These are phyloP conservation scores for Campoplex capitator DNA, from an alignment of 2,888 invertebrate genomes.

Conservation along the genomic window DNA sequence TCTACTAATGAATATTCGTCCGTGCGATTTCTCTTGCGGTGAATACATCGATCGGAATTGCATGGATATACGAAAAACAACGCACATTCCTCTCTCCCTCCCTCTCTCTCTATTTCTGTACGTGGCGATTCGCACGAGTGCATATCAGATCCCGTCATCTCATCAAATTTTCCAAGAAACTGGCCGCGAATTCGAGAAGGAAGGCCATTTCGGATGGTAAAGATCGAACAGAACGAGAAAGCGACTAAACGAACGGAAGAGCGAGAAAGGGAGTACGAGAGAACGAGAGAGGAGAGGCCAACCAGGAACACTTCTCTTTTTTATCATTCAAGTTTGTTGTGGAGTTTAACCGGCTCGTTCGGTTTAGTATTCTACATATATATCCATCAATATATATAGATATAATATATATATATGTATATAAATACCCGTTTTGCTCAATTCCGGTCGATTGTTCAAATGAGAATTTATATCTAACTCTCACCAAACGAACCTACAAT, in stretches of 20 bases:
- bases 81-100: slow-evolving; percentile 64
- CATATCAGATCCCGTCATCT: slow-evolving; percentile 70
- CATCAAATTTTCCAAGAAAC: slow-evolving; percentile 72
- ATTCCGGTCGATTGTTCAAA: slow-evolving; percentile 17
- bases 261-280: not conserved
- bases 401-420: not conserved
- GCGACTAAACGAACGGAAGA: slow-evolving; percentile 8
- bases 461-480: slow-evolving; percentile 57
- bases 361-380: slow-evolving; percentile 49
- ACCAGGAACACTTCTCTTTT: slow-evolving; percentile 55
- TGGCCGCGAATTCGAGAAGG: slow-evolving; percentile 67
- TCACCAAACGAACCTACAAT: slow-evolving; percentile 6
- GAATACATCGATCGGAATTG: slow-evolving; percentile 41
- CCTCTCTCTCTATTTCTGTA: slow-evolving; percentile 28
- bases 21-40: slow-evolving; percentile 66
- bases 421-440: slow-evolving; percentile 19
- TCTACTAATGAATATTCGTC: slow-evolving; percentile 80
- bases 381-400: not conserved
- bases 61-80: slow-evolving; percentile 38
- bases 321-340: slow-evolving; percentile 67
- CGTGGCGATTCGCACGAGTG: slow-evolving; percentile 57
- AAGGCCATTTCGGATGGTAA: slow-evolving; percentile 35
- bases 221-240: slow-evolving; percentile 17
- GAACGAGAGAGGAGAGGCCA: not conserved
- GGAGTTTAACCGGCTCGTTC: slow-evolving; percentile 65